Conservation (phyloP, 2,797 vertebrate genomes). For the Pelobates cultripes region DNA sequence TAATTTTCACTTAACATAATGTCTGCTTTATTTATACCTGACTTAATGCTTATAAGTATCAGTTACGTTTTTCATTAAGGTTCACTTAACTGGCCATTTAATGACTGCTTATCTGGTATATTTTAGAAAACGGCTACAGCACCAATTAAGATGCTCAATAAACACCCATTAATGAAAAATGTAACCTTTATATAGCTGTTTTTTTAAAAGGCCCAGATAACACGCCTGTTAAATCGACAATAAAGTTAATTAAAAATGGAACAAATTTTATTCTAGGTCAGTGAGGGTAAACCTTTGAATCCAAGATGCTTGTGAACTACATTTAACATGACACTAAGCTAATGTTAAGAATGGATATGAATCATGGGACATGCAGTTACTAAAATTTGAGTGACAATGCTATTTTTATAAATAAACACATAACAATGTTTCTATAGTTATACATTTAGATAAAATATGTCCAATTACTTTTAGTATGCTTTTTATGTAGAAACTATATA, state of each 20-base stretch:
- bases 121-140: slow-evolving; percentile 1
- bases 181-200: neutral
- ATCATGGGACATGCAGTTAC: too few relatives aligned
- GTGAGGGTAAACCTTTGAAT: too few relatives aligned
- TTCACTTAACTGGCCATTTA: neutral
- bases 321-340: too few relatives aligned
- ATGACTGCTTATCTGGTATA: neutral
- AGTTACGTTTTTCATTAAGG: slow-evolving; percentile 9
- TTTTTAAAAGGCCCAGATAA: neutral
- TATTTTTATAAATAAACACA: too few relatives aligned
- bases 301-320: too few relatives aligned
- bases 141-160: slow-evolving; percentile 1
- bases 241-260: neutral
- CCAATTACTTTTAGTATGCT: too few relatives aligned
- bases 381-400: too few relatives aligned
- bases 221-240: neutral
- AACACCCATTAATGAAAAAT: slow-evolving; percentile 10
- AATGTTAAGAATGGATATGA: too few relatives aligned
- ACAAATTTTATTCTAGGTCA: too few relatives aligned
- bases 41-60: neutral
- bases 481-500: too few relatives aligned
- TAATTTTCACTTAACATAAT: neutral
- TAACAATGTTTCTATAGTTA: too few relatives aligned
- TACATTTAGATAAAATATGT: too few relatives aligned
- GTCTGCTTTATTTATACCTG: neutral